Percentiles rank a stretch among this genome's conserved stretches.
These are phyloP conservation scores for Enteromius viviparus DNA, from an alignment of 2,797 vertebrate species.

Conservation along the genomic window DNA sequence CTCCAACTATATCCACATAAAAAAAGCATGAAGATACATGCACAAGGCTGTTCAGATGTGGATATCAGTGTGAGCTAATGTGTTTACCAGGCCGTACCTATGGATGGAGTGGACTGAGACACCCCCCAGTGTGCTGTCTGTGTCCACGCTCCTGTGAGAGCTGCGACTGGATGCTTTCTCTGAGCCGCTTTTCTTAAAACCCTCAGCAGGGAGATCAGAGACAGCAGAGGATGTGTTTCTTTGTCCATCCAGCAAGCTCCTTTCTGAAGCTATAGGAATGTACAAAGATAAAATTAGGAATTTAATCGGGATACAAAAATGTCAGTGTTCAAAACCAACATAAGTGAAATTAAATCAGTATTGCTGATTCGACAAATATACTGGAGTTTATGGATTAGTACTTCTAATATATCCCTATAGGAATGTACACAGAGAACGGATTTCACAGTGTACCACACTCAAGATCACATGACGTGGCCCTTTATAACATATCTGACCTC, in stretches of 20 bases:
- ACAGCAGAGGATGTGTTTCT: conserved; percentile 72
- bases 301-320: neutral
- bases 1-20: neutral
- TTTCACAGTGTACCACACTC: neutral
- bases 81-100: conserved; percentile 77
- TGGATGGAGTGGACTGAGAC: conserved; percentile 76
- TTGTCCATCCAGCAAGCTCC: conserved; percentile 79
- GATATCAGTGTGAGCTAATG: neutral
- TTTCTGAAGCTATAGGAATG: conserved; percentile 69
- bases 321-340: neutral
- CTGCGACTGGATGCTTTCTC: conserved; percentile 73
- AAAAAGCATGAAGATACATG: neutral
- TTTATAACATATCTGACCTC: conserved; percentile 65
- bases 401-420: neutral
- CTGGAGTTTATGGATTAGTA: neutral
- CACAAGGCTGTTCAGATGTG: neutral
- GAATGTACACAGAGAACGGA: neutral
- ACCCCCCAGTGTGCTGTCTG: conserved; percentile 78
- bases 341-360: neutral
- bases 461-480: conserved; percentile 15
- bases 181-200: conserved; percentile 73
- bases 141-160: conserved; percentile 71
- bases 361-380: neutral
- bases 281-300: neutral
- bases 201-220: conserved; percentile 77